These are phyloP conservation scores for Germaria angustata DNA, from an alignment of 2,888 invertebrate species.

Conservation along the genomic window DNA sequence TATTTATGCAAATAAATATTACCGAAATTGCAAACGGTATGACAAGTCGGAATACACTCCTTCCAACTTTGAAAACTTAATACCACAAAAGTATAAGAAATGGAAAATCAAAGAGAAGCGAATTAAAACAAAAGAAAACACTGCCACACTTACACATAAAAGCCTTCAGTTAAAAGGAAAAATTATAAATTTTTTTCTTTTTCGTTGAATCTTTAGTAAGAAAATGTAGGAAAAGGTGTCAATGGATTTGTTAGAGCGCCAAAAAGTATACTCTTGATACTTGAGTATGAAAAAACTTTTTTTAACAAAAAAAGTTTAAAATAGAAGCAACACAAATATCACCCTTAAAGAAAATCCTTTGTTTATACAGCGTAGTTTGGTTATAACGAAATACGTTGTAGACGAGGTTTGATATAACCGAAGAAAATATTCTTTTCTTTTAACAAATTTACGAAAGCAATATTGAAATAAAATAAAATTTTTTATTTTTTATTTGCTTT, in stretches of 20 bases:
- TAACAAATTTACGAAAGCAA: no score
- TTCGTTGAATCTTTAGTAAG: background rate
- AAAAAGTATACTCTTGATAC: slow-evolving; percentile 1
- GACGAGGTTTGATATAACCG: no score
- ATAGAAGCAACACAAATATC: background rate
- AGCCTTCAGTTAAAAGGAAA: background rate
- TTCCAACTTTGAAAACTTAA: no score
- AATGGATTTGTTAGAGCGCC: slow-evolving; percentile 10
- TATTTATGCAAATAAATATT: no score
- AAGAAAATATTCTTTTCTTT: no score
- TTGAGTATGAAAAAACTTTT: background rate
- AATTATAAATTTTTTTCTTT: background rate
- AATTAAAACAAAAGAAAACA: background rate
- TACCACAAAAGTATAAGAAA: no score
- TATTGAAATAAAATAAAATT: no score
- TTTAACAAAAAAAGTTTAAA: background rate
- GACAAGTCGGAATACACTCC: no score
- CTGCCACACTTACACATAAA: background rate
- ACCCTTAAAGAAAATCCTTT: background rate
- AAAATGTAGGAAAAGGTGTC: slow-evolving; percentile 3
- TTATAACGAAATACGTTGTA: no score
- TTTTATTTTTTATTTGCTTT: no score
- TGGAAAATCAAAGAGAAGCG: background rate
- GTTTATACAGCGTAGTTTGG: no score
- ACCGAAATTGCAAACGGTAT: no score